A percentile compares a stretch with the other conserved stretches of the same genome.
These are phyloP conservation scores for Lepus townsendii DNA, from an alignment of 2,797 vertebrate genomes.

Conservation along the genomic window DNA sequence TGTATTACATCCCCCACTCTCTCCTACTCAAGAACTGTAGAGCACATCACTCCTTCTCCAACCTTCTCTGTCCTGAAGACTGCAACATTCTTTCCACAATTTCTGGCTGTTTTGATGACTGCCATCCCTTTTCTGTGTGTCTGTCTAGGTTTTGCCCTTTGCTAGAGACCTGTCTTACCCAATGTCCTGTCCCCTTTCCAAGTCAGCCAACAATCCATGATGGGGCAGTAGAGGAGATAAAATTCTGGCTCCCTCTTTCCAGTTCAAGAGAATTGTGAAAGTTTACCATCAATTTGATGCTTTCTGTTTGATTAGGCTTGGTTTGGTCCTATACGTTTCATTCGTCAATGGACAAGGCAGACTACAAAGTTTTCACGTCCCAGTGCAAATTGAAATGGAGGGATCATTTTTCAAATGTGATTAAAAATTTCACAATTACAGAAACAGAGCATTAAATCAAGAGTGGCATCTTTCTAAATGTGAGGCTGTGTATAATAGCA, in stretches of 20 bases:
- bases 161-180: not conserved
- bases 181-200: not conserved
- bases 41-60: not conserved
- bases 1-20: not conserved
- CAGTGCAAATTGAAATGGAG: not conserved
- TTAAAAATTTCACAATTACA: not conserved
- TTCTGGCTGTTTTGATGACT: not conserved
- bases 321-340: not conserved
- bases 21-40: not conserved
- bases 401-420: not conserved
- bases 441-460: not conserved
- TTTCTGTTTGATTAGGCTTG: not conserved
- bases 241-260: not conserved
- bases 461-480: not conserved
- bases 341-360: fast-evolving
- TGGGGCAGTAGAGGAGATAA: not conserved
- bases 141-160: not conserved
- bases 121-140: too few species aligned
- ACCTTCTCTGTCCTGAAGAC: not conserved
- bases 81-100: not conserved
- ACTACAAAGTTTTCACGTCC: not conserved
- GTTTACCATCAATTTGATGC: not conserved
- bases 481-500: fast-evolving
- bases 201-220: not conserved
- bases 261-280: not conserved